Evolutionary conservation across 2,113 vertebrate genomes (phyloP), one percentile per base, ranked within the genome.

Genomic region (Hippocampus abdominalis): DNA sequence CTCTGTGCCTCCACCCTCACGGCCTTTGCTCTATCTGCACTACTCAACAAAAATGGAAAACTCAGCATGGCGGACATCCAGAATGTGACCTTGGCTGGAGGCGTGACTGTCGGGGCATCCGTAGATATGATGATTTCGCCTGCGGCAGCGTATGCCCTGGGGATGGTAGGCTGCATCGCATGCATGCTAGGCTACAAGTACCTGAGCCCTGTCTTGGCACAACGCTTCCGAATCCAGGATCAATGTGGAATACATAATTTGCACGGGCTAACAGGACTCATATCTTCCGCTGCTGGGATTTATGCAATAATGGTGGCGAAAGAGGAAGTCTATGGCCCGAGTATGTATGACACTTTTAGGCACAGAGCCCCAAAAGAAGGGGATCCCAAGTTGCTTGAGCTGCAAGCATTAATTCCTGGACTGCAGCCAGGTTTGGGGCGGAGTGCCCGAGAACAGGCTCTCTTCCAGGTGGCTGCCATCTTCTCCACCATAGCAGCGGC

Each of bases 201-300:
- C 81, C 75, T 94, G 74, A 93, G 84, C 25, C 93, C 94, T 0
- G 79, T 95, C 62, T 71, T 95, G 77, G 81, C 75, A 0, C 83
- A 10, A 11, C 90, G 56, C 40, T 68, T 93, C 7, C 20, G 36
- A 0, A 82, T 95, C 23, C 93, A 89, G 60, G 94, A 95, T 82
- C 93, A 93, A 71, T 94, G 94, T 0, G 93, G 94, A 57, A 95
- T 94, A 79, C 93, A 95, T 70, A 95, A 95, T 80, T 84, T 95
- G 18, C 94, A 95, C 0, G 94, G 93, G 12, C 79, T 95, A 36
- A 94, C 94, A 0, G 92, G 93, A 67, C 87, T 94, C 21, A 90
- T 94, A 4, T 94, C 94, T 0, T 90, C 88, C 0, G 0, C 78
- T 0, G 94, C 93, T 9, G 93, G 93, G 0, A 81, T 89, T 3